Evolutionary conservation across 2,797 vertebrate genomes (phyloP), one percentile per base, ranked within the genome.

Genomic region (Danio albolineatus): DNA sequence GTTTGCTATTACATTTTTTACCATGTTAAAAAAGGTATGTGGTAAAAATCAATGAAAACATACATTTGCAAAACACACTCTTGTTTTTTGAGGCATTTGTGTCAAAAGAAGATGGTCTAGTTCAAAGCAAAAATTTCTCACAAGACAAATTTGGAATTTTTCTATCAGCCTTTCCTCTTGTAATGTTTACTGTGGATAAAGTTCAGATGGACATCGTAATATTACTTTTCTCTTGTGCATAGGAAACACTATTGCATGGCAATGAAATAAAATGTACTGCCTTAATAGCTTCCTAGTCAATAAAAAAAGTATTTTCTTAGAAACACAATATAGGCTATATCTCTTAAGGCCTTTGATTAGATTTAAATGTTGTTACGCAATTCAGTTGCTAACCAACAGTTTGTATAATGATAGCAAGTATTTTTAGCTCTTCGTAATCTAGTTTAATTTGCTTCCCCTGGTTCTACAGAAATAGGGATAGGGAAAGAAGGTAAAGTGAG

Each of bases 401-500:
- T 73, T 46, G 56, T 54, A 28, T 72, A 54, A 80, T 75, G 49
- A 60, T 56, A 17, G 56, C 38, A 16, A 53, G 12, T 84, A 84
- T 85, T 84, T 86, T 86, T 82, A 86, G 79, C 59, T 61, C 16
- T 69, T 72, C 43, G 73, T 80, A 48, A 85, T 83, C 81, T 61
- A 57, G 57, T 79, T 81, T 64, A 76, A 73, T 72, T 57, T 61
- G 17, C 51, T 81, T 70, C 53, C 66, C n/a, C 4, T 41, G 28
- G 39, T 43, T 28, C 28, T 71, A 73, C 48, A 43, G 64, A 43
- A 71, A 75, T 53, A 43, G 6, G 38, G 59, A 28, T 14, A 7
- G 12, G 12, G 28, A 10, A 10, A 44, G 28, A 71, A 44, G 38
- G 19, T 12, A 48, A 48, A 62, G 49, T 43, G 13, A 54, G 75